A percentile compares a stretch with the other conserved stretches of the same genome.
These are phyloP conservation scores for Folsomia manolachei DNA, from an alignment of 2,888 invertebrate species.

Conservation along the genomic window DNA sequence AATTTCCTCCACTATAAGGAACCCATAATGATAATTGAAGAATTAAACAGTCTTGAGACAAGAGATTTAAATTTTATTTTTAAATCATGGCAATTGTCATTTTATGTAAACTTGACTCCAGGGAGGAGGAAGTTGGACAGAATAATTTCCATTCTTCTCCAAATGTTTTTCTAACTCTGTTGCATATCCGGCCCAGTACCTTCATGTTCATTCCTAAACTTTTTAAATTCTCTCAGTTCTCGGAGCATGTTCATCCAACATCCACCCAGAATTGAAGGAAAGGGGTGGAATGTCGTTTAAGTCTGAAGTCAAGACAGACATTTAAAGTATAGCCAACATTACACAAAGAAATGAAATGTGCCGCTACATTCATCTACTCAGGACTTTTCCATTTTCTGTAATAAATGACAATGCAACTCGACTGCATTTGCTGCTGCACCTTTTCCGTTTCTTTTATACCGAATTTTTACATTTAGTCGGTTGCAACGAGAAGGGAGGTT, in stretches of 20 bases:
- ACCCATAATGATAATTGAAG: not conserved
- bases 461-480: not conserved
- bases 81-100: not conserved
- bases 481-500: not conserved
- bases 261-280: too few species aligned
- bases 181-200: not conserved
- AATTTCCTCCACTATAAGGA: not conserved
- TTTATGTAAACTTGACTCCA: not conserved
- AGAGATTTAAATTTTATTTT: not conserved
- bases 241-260: too few species aligned
- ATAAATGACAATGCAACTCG: not conserved
- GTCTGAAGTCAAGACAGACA: too few species aligned
- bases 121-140: not conserved
- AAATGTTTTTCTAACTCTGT: not conserved
- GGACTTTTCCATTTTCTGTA: conserved; percentile 12
- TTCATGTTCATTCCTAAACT: not conserved
- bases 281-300: conserved; percentile 17
- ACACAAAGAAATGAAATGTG: conserved; percentile 22
- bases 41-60: not conserved
- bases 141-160: not conserved
- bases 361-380: conserved; percentile 29
- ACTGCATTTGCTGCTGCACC: too few species aligned
- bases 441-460: not conserved
- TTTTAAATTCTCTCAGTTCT: not conserved
- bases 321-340: not conserved